These are phyloP conservation scores for Palaemon carinicauda DNA, from an alignment of 1,140 invertebrate species.

Conservation along the genomic window DNA sequence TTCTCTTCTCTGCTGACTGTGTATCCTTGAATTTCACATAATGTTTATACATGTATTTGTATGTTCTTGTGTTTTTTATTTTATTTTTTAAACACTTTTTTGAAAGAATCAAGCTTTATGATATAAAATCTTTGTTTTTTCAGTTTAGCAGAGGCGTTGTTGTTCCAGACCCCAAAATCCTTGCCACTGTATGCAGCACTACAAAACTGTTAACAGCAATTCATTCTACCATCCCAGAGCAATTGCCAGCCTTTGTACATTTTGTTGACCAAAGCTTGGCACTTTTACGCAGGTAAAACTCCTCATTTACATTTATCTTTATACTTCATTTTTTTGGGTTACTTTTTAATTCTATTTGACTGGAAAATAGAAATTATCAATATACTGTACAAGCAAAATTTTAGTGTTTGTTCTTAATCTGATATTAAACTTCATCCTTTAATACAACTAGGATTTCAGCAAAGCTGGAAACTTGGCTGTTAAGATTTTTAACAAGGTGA, in stretches of 20 bases:
- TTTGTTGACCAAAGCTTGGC: conserved; percentile 4
- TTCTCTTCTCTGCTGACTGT: too few species aligned
- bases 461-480: too few species aligned
- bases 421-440: too few species aligned
- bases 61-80: too few species aligned
- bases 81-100: background rate
- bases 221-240: conserved; percentile 2
- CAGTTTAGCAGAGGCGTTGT: conserved; percentile 31
- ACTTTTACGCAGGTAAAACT: background rate
- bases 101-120: background rate
- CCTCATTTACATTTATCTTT: background rate
- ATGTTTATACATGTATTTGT: too few species aligned
- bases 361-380: too few species aligned
- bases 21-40: too few species aligned
- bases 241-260: conserved; percentile 14
- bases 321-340: background rate
- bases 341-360: too few species aligned
- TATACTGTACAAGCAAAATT: too few species aligned
- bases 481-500: too few species aligned
- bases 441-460: too few species aligned
- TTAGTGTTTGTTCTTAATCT: too few species aligned
- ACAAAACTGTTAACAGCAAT: background rate
- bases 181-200: conserved; percentile 12
- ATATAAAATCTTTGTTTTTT: background rate
- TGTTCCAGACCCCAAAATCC: conserved; percentile 10